A percentile compares a stretch with the other conserved stretches of the same genome.
Conservation (phyloP, 2,113 vertebrate genomes). For the Scytalopus superciliaris region DNA sequence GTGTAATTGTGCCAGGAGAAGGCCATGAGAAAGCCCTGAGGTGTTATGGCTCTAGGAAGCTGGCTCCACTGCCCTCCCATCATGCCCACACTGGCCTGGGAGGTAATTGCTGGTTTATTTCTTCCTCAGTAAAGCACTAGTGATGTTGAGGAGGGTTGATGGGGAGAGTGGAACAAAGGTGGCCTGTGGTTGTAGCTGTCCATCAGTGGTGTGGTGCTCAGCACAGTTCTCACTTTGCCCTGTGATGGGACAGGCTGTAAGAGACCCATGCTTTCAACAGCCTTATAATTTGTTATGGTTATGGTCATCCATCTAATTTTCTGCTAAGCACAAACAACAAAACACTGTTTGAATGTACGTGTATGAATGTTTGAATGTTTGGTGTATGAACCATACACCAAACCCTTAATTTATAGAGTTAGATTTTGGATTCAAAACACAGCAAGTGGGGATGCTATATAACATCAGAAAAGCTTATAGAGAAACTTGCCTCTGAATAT, state of each 20-base stretch:
- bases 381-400: neutral
- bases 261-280: neutral
- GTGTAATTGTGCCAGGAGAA: neutral
- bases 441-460: neutral
- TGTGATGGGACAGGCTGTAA: neutral
- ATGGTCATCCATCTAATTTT: neutral
- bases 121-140: neutral
- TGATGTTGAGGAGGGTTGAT: neutral
- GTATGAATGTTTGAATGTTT: too few species aligned
- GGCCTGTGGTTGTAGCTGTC: neutral
- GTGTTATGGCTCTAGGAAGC: neutral
- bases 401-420: neutral
- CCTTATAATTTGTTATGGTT: neutral
- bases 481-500: neutral
- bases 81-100: accelerated
- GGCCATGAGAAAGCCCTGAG: neutral
- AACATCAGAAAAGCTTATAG: neutral
- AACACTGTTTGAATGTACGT: too few species aligned
- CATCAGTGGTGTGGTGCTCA: accelerated
- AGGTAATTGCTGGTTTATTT: neutral
- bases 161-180: neutral
- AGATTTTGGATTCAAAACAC: neutral
- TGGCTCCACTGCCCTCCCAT: neutral
- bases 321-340: neutral
- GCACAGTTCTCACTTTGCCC: neutral